phyloP scores from a whole-genome alignment of 2,797 vertebrate genomes.

The Glossophaga mutica region DNA sequence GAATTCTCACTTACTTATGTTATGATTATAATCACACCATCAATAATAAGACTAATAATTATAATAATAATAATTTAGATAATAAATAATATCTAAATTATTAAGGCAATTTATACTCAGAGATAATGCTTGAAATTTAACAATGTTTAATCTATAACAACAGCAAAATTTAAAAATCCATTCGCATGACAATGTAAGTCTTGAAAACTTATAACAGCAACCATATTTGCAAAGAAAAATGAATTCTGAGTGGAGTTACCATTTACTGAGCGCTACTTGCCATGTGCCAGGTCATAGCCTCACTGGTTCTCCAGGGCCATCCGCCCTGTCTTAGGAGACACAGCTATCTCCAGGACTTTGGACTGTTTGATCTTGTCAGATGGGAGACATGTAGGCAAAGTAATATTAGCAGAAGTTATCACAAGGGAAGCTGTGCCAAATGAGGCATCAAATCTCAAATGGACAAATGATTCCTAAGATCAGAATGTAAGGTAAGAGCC shows the following conservation, averaged over 20 bases:
- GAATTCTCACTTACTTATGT: neutral
- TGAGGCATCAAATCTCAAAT: neutral
- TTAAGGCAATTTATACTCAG: neutral
- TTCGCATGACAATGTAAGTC: neutral
- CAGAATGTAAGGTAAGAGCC: neutral
- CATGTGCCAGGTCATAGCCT: neutral
- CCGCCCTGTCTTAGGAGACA: neutral
- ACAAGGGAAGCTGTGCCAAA: neutral
- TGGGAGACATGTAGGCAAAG: neutral
- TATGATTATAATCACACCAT: neutral
- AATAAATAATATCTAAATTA: neutral
- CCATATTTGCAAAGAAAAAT: neutral
- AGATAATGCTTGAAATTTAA: neutral
- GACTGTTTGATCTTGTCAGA: neutral
- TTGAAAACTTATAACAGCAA: neutral
- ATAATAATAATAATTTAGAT: too few species aligned
- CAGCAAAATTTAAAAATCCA: neutral
- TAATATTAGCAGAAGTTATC: neutral
- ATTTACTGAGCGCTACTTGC: neutral
- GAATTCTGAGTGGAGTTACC: neutral
- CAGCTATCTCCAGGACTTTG: neutral
- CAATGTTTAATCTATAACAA: conserved; percentile 8
- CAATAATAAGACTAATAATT: neutral
- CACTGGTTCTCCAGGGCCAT: neutral
- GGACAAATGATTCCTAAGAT: neutral